Conservation (phyloP, 2,113 vertebrate species). For the Psilopogon haemacephalus region DNA sequence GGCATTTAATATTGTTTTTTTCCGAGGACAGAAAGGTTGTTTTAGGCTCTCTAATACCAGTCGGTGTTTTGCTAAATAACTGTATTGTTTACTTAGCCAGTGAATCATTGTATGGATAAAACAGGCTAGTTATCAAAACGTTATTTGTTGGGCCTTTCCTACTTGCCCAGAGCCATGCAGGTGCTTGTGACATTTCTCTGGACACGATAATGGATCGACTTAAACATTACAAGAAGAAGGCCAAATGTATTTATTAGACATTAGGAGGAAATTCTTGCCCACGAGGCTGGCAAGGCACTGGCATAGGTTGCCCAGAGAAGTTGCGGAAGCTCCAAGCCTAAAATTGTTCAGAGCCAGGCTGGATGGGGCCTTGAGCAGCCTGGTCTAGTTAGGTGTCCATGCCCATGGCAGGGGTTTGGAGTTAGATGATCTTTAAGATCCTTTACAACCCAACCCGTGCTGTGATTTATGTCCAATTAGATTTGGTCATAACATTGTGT, state of each 20-base stretch:
- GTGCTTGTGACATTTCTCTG: neutral
- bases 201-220: neutral
- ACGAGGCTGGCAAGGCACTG: no score
- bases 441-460: no score
- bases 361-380: no score
- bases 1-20: constrained; percentile 13
- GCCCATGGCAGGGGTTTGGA: no score
- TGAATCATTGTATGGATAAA: constrained; percentile 27
- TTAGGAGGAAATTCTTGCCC: no score
- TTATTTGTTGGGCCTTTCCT: neutral
- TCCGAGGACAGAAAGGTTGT: constrained; percentile 23
- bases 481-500: accelerated
- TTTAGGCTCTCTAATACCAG: constrained; percentile 26
- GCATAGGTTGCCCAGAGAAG: no score
- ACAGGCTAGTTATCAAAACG: constrained; percentile 30
- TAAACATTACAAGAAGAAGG: neutral
- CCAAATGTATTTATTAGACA: neutral
- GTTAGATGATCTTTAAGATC: no score
- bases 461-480: neutral
- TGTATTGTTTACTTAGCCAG: constrained; percentile 29
- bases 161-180: neutral
- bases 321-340: no score
- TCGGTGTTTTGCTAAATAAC: constrained; percentile 40
- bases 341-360: no score
- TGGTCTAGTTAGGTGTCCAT: no score